Conservation (phyloP, 2,888 invertebrate species). For the Reticulitermes lucifugus region DNA sequence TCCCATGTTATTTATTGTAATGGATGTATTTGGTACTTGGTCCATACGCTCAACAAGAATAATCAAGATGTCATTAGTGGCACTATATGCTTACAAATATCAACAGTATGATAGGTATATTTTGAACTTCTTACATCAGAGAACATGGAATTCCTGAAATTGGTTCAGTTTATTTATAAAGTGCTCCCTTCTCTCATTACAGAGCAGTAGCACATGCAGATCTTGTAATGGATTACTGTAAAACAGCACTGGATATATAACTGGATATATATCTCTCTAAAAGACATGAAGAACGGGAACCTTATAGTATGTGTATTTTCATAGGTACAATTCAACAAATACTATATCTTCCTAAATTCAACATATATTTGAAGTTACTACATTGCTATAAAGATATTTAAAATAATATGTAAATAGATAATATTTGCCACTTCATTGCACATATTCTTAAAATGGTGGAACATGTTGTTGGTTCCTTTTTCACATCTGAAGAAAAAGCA, state of each 20-base stretch:
- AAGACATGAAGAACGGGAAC: background rate
- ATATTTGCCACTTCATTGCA: background rate
- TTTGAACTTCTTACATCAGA: background rate
- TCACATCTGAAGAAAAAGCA: too few species aligned
- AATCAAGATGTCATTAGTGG: too few species aligned
- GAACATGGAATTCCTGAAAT: background rate
- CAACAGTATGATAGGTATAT: background rate
- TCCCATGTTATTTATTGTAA: too few species aligned
- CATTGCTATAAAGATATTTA: background rate
- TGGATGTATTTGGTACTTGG: too few species aligned
- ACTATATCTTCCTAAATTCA: too few species aligned
- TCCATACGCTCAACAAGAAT: too few species aligned
- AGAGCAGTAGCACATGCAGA: background rate
- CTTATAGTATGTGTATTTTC: background rate
- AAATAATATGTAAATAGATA: background rate
- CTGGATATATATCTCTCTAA: background rate
- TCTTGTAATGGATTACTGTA: background rate
- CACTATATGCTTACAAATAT: background rate
- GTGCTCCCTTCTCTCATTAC: background rate
- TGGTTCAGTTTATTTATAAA: background rate
- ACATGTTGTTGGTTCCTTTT: too few species aligned
- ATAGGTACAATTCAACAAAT: too few species aligned
- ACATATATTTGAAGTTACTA: background rate
- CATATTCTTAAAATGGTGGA: too few species aligned
- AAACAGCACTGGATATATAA: conserved; percentile 2